phyloP scores from a whole-genome alignment of 2,888 invertebrate genomes.

The Drosophila meridionalis region DNA sequence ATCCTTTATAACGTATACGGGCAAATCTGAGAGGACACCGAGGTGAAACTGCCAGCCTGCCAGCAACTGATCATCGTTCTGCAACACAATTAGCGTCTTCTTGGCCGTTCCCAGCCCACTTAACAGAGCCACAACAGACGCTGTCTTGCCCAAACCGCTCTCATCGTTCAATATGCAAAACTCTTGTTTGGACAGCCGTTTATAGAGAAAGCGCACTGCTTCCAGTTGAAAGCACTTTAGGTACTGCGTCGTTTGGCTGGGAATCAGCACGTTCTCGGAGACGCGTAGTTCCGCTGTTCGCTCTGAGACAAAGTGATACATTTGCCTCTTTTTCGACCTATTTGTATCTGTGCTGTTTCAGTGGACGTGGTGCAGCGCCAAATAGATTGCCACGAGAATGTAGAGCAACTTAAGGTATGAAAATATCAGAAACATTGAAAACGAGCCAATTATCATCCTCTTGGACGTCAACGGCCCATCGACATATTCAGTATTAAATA shows the following conservation, averaged over 20 bases:
- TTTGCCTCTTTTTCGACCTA: slow-evolving; percentile 38
- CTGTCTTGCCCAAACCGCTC: slow-evolving; percentile 83
- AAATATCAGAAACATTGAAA: slow-evolving; percentile 84
- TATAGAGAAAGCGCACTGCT: slow-evolving; percentile 81
- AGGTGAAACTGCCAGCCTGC: slow-evolving; percentile 84
- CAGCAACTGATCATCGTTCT: slow-evolving; percentile 79
- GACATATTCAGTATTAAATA: slow-evolving; percentile 73
- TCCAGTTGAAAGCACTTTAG: slow-evolving; percentile 82
- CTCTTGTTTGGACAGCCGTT: slow-evolving; percentile 77
- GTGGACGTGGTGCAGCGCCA: slow-evolving; percentile 76
- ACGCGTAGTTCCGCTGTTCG: slow-evolving; percentile 77
- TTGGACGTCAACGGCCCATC: slow-evolving; percentile 79
- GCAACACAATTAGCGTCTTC: slow-evolving; percentile 80
- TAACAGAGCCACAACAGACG: slow-evolving; percentile 76
- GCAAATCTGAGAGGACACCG: slow-evolving; percentile 72
- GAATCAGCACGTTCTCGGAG: slow-evolving; percentile 66
- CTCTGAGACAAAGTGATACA: slow-evolving; percentile 83
- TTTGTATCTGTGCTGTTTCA: slow-evolving; percentile 7
- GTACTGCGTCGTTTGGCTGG: slow-evolving; percentile 79
- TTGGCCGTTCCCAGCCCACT: slow-evolving; percentile 64
- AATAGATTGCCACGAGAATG: slow-evolving; percentile 82
- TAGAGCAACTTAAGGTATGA: slow-evolving; percentile 83
- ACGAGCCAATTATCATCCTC: slow-evolving; percentile 80
- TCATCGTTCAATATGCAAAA: slow-evolving; percentile 84
- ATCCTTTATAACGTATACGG: slow-evolving; percentile 74